Base-by-base conservation (phyloP, 2,113 vertebrate species). In the Alligator sinensis region DNA sequence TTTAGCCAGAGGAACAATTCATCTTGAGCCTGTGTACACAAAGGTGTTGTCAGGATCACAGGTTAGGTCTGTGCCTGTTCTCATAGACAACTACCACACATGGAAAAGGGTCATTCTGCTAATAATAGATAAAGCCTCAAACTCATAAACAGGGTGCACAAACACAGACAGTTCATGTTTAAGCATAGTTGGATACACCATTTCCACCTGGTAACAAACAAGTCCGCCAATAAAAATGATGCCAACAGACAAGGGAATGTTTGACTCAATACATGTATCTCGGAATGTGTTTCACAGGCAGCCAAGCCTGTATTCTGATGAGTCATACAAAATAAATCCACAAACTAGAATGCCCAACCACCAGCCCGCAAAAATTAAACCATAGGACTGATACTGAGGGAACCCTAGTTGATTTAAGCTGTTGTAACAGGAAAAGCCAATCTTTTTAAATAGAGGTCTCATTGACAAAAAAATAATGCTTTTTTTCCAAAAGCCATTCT, bases 381-480 rank as follows among this genome's bases (percentile, higher is more conserved):
- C 82, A 94, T 19, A 95, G 88, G 88, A 83, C 86, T 84, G 91
- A 92, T 70, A 89, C 79, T 89, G 70, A 85, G 94, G 94, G 87
- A 82, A 93, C 79, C 88, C 92, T 87, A 94, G 91, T 2, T 96
- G 88, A 95, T 87, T 94, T 95, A 95, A 97, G 94, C 88, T 96
- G 93, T 91, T 92, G 62, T 47, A 92, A 93, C 90, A 97, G 84
- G 86, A 90, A 91, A 90, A 96, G 83, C 80, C 47, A 80, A 88
- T 89, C 59, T 87, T 89, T 95, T 92, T 55, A 78, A n/a, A 88
- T 24, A 82, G 94, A 96, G 58, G 16, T 55, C 64, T 94, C 75
- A 75, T 38, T 84, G 88, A 92, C 87, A 91, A 94, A 88, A 64
- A 12, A 77, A 79, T 54, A n/a, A 5, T 59, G 28, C 10, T 28